Percentiles rank a stretch among this genome's conserved stretches.
Conservation (phyloP, 1,140 invertebrate genomes). For the Platyscapa corneri region DNA sequence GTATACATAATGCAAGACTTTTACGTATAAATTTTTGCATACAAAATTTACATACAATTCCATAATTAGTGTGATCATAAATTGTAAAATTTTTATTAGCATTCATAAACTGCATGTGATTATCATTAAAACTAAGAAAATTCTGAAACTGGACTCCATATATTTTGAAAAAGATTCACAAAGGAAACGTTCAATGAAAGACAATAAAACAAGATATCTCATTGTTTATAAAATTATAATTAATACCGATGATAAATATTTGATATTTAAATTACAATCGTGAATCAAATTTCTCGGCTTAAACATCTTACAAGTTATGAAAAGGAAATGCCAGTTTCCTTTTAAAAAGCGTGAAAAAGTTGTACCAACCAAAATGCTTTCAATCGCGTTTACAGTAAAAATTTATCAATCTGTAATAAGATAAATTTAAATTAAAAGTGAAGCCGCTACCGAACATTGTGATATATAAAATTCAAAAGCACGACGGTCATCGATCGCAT, state of each 20-base stretch:
- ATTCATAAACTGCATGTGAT: neutral
- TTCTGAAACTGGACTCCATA: neutral
- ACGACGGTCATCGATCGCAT: neutral
- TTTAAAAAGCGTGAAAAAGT: no score
- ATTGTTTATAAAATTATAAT: neutral
- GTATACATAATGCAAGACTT: neutral
- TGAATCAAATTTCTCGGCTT: neutral
- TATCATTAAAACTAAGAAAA: neutral
- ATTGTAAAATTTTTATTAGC: neutral
- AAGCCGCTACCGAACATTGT: neutral
- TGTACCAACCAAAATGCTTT: no score
- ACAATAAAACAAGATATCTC: neutral
- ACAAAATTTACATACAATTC: neutral
- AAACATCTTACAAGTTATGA: no score
- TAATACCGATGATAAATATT: neutral
- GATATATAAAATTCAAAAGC: neutral
- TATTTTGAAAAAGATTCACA: neutral
- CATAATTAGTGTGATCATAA: slow-evolving; percentile 4
- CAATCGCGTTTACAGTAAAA: no score
- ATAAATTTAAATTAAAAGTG: neutral
- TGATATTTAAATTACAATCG: neutral
- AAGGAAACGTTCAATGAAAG: neutral
- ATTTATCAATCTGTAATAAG: no score
- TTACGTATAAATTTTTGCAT: neutral
- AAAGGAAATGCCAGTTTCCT: no score